Evolutionary conservation across 2,113 vertebrate species (phyloP).

Genomic region (Maccullochella peelii): DNA sequence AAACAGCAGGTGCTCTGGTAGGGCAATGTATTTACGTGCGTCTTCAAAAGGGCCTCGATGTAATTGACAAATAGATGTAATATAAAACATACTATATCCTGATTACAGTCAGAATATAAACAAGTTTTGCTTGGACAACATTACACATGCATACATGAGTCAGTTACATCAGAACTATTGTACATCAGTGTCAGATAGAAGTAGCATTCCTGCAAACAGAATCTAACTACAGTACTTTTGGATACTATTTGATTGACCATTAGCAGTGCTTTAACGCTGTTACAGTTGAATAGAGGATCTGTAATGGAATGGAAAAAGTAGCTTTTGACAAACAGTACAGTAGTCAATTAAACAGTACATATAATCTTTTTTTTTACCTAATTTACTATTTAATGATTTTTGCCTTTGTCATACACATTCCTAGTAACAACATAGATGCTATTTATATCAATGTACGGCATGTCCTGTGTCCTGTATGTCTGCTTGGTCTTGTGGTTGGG

Average conservation of each 20-base stretch:
- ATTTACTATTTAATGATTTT: neutral
- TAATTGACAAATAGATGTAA: neutral
- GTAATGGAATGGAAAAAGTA: neutral
- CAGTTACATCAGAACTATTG: neutral
- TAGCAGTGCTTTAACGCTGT: neutral
- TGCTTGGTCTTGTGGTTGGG: constrained; percentile 4
- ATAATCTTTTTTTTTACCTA: neutral
- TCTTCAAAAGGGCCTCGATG: neutral
- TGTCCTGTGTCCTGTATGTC: neutral
- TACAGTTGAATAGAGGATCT: neutral
- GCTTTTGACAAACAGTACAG: neutral
- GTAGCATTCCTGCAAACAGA: neutral
- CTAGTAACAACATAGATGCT: neutral
- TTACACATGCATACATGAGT: neutral
- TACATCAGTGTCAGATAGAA: neutral
- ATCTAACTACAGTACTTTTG: neutral
- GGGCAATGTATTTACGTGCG: neutral
- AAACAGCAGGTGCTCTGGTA: constrained; percentile 24
- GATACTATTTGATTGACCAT: neutral
- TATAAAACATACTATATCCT: neutral
- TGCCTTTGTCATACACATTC: neutral
- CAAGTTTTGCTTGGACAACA: neutral
- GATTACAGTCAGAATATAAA: neutral
- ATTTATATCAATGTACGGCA: neutral
- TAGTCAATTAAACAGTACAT: neutral